Base-by-base conservation (phyloP, 1,140 invertebrate genomes). In the Battus philenor region DNA sequence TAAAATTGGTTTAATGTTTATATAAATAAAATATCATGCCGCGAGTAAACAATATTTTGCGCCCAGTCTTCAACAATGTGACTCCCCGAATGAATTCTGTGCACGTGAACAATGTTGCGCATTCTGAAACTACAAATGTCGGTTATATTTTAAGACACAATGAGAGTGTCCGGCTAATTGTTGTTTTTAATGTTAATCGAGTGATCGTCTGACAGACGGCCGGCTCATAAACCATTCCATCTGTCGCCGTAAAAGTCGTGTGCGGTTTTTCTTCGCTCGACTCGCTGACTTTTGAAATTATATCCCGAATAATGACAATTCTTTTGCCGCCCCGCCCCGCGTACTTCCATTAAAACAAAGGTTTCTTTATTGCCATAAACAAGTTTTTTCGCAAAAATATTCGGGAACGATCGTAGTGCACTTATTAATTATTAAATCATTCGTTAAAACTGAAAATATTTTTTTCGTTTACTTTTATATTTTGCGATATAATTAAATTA, bases 211-310 rank as follows among this genome's bases (percentile, higher is more conserved):
- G 61, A 65, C 54, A 48, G 66, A 59, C 62, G 59, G 58, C 44
- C 38, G 47, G 49, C 26, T 48, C 66, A 65, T 75, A 78, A 74
- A 75, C 45, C 60, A 70, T 73, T 49, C 45, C 46, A 41, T 43
- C 59, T 64, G 71, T 74, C 68, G 69, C 78, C 76, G 50, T 80
- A 82, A 78, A 82, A 75, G 71, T 76, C 75, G 50, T 55, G 69
- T 74, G 69, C 50, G 71, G 73, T 82, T 78, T 79, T 79, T 82
- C 64, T 67, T 56, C 64, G 67, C 68, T 68, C 67, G 68, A 69
- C 55, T 58, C 58, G 57, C 43, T 38, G 50, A 44, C 51, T 59
- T 59, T 66, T 61, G 57, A 65, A 76, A 74, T 71, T 68, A 68
- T 74, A 66, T 61, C 54, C 70, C 46, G 60, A 74, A 72, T 71